A percentile compares a stretch with the other conserved stretches of the same genome.
These are phyloP conservation scores for Penaeus indicus DNA, from an alignment of 1,140 invertebrate species.

Conservation along the genomic window DNA sequence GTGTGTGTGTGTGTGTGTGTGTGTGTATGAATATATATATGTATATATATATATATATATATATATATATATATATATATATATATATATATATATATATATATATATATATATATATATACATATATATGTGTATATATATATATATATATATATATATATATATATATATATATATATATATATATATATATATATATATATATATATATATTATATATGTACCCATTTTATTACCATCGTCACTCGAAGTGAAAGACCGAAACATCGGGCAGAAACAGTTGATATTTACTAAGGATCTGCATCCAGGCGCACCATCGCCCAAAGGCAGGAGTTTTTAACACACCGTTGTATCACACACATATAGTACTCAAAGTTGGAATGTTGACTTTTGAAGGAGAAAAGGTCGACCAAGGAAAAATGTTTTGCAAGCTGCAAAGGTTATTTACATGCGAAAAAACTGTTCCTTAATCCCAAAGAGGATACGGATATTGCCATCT, in stretches of 20 bases:
- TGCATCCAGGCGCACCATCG: no score
- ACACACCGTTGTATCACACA: no score
- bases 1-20: background rate
- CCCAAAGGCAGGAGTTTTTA: no score
- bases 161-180: background rate
- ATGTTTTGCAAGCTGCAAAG: no score
- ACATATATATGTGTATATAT: conserved; percentile 19
- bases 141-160: background rate
- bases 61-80: background rate
- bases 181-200: background rate
- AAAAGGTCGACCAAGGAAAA: no score
- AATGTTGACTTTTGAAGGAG: no score
- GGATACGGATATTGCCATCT: no score
- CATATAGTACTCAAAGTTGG: no score
- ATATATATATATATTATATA: background rate
- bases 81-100: conserved; percentile 4
- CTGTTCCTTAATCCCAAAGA: no score
- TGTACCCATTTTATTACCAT: background rate
- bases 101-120: conserved; percentile 21
- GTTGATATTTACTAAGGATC: no score
- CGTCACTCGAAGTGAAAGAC: background rate
- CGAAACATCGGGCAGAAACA: no score
- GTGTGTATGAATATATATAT: background rate
- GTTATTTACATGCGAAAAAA: no score
- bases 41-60: background rate